Evolutionary conservation across 2,113 vertebrate species (phyloP).

Genomic region (Channa argus): DNA sequence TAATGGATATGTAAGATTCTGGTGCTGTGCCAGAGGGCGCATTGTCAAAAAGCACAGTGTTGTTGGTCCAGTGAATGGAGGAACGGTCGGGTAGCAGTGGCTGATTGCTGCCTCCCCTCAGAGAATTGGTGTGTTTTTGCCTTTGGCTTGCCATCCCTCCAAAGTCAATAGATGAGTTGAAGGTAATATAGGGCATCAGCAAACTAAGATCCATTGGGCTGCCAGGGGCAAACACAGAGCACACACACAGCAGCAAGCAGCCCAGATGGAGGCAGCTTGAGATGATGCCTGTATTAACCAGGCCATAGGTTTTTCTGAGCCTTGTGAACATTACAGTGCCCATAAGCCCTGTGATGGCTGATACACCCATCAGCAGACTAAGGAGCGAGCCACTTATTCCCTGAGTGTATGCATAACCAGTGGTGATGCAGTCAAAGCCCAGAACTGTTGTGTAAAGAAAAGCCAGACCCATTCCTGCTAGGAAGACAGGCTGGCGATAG

Average conservation of each 20-base stretch:
- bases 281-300: constrained; percentile 84
- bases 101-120: constrained; percentile 82
- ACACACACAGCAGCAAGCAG: constrained; percentile 84
- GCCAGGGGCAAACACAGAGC: constrained; percentile 86
- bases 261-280: constrained; percentile 84
- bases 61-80: constrained; percentile 89
- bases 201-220: constrained; percentile 85
- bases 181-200: constrained; percentile 72
- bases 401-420: constrained; percentile 84
- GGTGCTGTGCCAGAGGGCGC: constrained; percentile 74
- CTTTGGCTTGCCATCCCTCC: constrained; percentile 72
- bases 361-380: constrained; percentile 85
- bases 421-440: constrained; percentile 87
- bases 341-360: constrained; percentile 81
- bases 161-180: constrained; percentile 71
- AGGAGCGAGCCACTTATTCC: constrained; percentile 87
- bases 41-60: constrained; percentile 84
- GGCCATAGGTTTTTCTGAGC: constrained; percentile 81
- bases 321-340: constrained; percentile 85
- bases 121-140: constrained; percentile 74
- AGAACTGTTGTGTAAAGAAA: constrained; percentile 87
- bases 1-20: constrained; percentile 84
- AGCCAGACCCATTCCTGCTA: constrained; percentile 85
- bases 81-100: constrained; percentile 83
- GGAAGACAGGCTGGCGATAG: constrained; percentile 83